Conservation (phyloP, 2,888 invertebrate genomes). For the Heliconius ismenius region DNA sequence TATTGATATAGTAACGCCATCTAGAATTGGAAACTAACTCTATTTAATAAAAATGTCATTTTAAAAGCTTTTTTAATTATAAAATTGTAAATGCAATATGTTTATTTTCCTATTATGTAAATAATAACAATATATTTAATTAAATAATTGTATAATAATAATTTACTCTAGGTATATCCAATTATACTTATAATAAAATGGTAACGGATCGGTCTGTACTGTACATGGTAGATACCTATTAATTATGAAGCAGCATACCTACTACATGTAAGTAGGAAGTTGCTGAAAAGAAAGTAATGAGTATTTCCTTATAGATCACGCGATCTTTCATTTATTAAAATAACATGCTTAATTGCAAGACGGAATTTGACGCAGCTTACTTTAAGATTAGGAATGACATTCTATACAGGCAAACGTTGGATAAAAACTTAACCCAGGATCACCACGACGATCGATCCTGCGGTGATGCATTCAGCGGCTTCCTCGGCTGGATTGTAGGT, state of each 20-base stretch:
- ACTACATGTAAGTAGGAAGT: no score
- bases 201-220: no score
- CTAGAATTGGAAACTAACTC: neutral
- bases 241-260: neutral
- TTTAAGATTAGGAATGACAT: neutral
- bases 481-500: no score
- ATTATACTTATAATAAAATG: no score
- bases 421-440: no score
- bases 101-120: neutral
- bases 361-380: neutral
- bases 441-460: no score
- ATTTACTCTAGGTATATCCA: neutral
- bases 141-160: neutral
- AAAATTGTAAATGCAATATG: neutral
- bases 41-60: neutral
- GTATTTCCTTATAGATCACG: neutral
- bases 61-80: neutral
- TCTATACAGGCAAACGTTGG: neutral
- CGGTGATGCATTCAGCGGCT: no score
- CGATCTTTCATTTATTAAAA: neutral
- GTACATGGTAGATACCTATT: neutral
- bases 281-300: neutral
- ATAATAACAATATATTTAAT: no score
- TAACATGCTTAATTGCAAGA: neutral
- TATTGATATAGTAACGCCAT: conserved; percentile 8